phyloP scores from a whole-genome alignment of 2,888 invertebrate genomes.

The Argyresthia albistria region DNA sequence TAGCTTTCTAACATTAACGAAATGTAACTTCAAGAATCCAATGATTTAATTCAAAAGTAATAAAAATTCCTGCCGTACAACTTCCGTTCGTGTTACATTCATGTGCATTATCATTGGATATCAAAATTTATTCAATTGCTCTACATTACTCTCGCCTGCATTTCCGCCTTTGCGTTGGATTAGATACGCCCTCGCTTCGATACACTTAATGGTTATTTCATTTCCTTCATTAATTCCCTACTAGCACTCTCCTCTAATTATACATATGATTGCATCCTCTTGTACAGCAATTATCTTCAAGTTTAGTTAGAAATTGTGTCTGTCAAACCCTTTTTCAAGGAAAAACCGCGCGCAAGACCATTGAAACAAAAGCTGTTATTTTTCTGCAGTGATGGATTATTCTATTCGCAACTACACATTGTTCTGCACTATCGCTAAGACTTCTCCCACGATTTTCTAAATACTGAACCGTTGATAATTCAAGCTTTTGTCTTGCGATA shows the following conservation, averaged over 20 bases:
- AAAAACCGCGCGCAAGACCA: too few species aligned
- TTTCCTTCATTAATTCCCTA: conserved; percentile 20
- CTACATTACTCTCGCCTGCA: conserved; percentile 3
- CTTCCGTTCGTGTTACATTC: background rate
- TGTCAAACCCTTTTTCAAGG: too few species aligned
- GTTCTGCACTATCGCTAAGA: background rate
- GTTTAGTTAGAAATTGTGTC: too few species aligned
- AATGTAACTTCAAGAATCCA: too few species aligned
- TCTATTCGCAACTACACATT: background rate
- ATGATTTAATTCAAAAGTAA: background rate
- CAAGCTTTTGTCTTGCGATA: background rate
- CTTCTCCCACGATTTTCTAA: conserved; percentile 3
- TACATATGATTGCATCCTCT: conserved; percentile 6
- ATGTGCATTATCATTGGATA: too few species aligned
- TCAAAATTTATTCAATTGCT: background rate
- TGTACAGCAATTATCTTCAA: background rate
- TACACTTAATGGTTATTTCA: conserved; percentile 20
- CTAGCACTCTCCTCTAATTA: conserved; percentile 9
- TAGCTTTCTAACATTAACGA: too few species aligned
- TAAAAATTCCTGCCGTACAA: background rate
- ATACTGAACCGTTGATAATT: background rate
- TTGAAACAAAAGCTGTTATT: background rate
- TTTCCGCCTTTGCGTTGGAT: conserved; percentile 3
- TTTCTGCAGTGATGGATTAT: background rate
- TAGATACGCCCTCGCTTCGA: conserved; percentile 5